Base-by-base conservation (phyloP, 2,888 invertebrate genomes). In the Nephrotoma appendiculata region DNA sequence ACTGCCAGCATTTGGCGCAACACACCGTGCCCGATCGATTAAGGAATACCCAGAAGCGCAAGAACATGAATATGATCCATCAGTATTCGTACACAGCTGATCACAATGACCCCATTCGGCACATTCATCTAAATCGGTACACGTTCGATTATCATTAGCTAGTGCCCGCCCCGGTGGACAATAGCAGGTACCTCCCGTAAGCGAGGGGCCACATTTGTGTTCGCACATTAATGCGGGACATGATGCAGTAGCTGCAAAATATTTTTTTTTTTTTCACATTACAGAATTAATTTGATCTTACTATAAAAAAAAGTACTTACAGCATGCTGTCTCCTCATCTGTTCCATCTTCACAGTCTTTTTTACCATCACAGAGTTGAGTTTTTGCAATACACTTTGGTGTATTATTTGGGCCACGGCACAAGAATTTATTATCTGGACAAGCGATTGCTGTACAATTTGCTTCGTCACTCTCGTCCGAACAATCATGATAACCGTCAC, bases 81-180 rank as follows among this genome's bases (percentile, higher is more conserved):
- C 95, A 0, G 95, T 95, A 91, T 99, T 99, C 87, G 95, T 94
- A 91, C 99, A 99, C 44, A 96, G 93, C 91, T 99, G 99, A 90
- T 99, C 98, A 91, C 99, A 99, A 91, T 94, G 96, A 71, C 97
- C 97, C 97, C 97, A 98, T 92, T 97, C 97, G 85, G 93, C 91
- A 91, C 98, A 98, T 92, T 99, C 99, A 92, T 99, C 95, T 89
- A 96, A 94, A 92, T 99, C 99, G 52, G 95, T 93, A 91, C 99
- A 99, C 4, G 96, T 96, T 89, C 95, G 93, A 90, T 97, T 97
- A 90, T 97, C 96, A 5, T 95, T 92, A 0, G 96, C 94, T n/a
- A 99, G 93, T 89, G 95, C 93, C 89, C 96, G 95, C 0, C 99
- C 99, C 41, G 95, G 93, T 0, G 95, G 95, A 92, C 99, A 99